Conservation (phyloP, 2,888 invertebrate species). For the Scotopteryx bipunctaria region DNA sequence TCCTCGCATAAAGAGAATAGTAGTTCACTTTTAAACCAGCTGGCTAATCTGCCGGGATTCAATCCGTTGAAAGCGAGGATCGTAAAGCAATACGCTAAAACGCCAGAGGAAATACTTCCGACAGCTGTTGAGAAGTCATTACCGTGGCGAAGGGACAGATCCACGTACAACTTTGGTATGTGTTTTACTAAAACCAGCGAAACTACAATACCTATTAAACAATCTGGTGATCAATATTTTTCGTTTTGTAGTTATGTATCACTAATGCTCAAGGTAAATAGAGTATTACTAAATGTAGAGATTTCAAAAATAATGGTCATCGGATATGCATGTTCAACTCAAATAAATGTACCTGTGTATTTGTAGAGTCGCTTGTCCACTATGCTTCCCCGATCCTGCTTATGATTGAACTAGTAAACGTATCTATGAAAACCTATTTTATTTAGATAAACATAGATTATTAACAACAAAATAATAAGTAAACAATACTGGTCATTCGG, state of each 20-base stretch:
- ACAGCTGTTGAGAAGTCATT: conserved; percentile 92
- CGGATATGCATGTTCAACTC: conserved; percentile 30
- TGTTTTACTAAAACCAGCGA: conserved; percentile 59
- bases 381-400: conserved; percentile 7
- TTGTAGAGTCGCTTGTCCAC: conserved; percentile 9
- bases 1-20: conserved; percentile 85
- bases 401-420: conserved; percentile 2
- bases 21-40: conserved; percentile 87
- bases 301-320: conserved; percentile 44
- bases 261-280: background rate
- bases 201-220: conserved; percentile 49
- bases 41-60: conserved; percentile 87
- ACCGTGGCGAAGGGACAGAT: conserved; percentile 92
- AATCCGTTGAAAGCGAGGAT: conserved; percentile 88
- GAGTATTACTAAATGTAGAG: background rate
- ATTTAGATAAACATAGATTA: too few species aligned
- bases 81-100: conserved; percentile 86
- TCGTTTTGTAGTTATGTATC: background rate
- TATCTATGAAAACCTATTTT: too few species aligned
- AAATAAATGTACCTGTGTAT: conserved; percentile 1
- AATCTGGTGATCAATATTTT: conserved; percentile 57
- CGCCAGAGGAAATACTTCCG: conserved; percentile 85
- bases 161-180: conserved; percentile 89
- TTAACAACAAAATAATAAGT: too few species aligned
- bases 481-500: too few species aligned